Percentiles rank a stretch among this genome's conserved stretches.
phyloP scores from a whole-genome alignment of 2,888 invertebrate species.

The Hydroisotoma schaefferi region DNA sequence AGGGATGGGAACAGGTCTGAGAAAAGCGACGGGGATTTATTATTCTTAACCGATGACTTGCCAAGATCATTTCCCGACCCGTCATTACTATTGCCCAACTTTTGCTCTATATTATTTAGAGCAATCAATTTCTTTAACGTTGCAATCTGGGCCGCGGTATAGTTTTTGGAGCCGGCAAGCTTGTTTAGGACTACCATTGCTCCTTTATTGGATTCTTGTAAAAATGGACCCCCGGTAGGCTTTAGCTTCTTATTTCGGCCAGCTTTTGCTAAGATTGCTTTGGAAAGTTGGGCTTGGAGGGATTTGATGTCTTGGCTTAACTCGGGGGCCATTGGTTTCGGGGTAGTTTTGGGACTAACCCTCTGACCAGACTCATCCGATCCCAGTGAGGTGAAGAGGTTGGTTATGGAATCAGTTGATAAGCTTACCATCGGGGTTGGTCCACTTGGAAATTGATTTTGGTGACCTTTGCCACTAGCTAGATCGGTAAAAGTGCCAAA shows the following conservation, averaged over 20 bases:
- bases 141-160: conserved; percentile 35
- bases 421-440: not conserved
- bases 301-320: conserved; percentile 24
- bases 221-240: not conserved
- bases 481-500: not conserved
- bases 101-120: conserved; percentile 42
- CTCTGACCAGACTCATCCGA: not conserved
- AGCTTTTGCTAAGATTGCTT: conserved; percentile 39
- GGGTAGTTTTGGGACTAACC: conserved; percentile 11
- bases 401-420: conserved; percentile 7
- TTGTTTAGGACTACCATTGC: conserved; percentile 19
- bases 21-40: conserved; percentile 5
- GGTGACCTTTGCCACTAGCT: not conserved
- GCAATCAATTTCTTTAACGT: conserved; percentile 42
- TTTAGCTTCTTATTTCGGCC: conserved; percentile 16
- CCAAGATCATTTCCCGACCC: conserved; percentile 4
- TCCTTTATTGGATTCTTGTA: too few relatives aligned
- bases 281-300: conserved; percentile 35
- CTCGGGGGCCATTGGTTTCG: not conserved
- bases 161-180: conserved; percentile 30
- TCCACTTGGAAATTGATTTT: not conserved
- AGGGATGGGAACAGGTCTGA: conserved; percentile 6
- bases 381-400: not conserved
- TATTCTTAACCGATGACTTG: conserved; percentile 3
- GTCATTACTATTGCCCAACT: conserved; percentile 8